Evolutionary conservation across 2,888 invertebrate species (phyloP).

Genomic region (Drosophila putrida): DNA sequence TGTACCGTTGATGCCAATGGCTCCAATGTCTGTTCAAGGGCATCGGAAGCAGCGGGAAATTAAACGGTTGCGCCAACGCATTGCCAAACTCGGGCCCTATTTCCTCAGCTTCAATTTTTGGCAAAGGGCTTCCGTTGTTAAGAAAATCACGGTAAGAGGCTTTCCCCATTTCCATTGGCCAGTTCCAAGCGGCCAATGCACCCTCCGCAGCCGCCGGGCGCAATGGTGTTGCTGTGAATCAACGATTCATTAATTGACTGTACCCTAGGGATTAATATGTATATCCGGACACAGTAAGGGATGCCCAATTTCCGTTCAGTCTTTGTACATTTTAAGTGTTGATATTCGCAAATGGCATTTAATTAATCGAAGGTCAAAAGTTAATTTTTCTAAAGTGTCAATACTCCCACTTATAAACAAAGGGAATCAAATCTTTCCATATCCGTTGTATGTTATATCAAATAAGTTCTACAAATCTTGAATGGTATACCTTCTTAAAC

Average conservation of each 20-base stretch:
- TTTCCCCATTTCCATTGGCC: slow-evolving; percentile 31
- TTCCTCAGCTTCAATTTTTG: slow-evolving; percentile 60
- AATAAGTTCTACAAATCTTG: too few relatives aligned
- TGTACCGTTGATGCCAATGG: slow-evolving; percentile 31
- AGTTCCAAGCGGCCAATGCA: slow-evolving; percentile 29
- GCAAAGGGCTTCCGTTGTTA: slow-evolving; percentile 63
- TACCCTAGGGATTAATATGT: slow-evolving; percentile 38
- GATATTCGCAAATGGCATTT: slow-evolving; percentile 46
- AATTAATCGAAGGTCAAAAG: slow-evolving; percentile 41
- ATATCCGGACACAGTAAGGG: slow-evolving; percentile 18
- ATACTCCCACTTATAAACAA: too few relatives aligned
- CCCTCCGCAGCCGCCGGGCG: slow-evolving; percentile 34
- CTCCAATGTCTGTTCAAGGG: slow-evolving; percentile 30
- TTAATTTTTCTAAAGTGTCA: neutral
- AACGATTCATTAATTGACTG: slow-evolving; percentile 46
- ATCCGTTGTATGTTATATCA: too few relatives aligned
- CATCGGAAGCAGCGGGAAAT: slow-evolving; percentile 59
- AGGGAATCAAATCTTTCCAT: too few relatives aligned
- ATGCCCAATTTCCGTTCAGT: slow-evolving; percentile 68
- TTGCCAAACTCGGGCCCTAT: slow-evolving; percentile 47
- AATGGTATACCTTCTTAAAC: too few relatives aligned
- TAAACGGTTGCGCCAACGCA: slow-evolving; percentile 28
- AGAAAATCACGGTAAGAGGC: slow-evolving; percentile 26
- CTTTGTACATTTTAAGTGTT: slow-evolving; percentile 59
- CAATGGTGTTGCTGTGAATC: slow-evolving; percentile 50